Evolutionary conservation across 2,888 invertebrate species (phyloP), one percentile per base, ranked within the genome.

Genomic region (Zonitis immaculata): DNA sequence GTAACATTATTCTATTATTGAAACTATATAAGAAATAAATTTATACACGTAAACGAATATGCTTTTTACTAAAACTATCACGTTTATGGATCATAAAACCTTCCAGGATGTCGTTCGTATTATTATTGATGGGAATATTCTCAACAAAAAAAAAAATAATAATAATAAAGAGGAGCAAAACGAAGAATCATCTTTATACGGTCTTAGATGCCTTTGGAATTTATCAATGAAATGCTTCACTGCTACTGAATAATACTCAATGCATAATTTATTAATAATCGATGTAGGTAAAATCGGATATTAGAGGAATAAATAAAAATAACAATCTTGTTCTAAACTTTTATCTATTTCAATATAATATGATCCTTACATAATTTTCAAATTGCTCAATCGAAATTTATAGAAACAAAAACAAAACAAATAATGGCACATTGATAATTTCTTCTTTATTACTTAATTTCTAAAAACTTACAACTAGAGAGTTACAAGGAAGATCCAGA

Each of bases 341-440:
- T 35, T 8, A 35, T 39, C 20, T 20, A 39, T 6, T 39, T 20
- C 20, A 39, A 18, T 39, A 20, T n/a, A n/a, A n/a, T 8, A 20
- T 8, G 20, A 20, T 11, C 11, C 20, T 39, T 20, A 39, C 39
- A 39, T 39, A 20, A 39, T 39, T 39, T 39, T 6, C 20, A 35
- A 39, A 18, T 20, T 39, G 39, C n/a, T 20, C 20, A 39, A 35
- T 35, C 14, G 11, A 6, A 9, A 6, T 14, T 16, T 16, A 11
- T 39, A 39, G 20, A 20, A 39, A 39, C 11, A 39, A 35, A 14
- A 35, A 14, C 11, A 5, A 1, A 5, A 14, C 8, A 3, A 35
- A 9, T 3, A 49, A 54, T 50, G 54, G 54, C 54, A 54, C 54
- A 46, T 54, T 45, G 47, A 5, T 22, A 54, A 54, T 54, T 43